Conservation (phyloP, 2,113 vertebrate genomes). For the Microtus pennsylvanicus region DNA sequence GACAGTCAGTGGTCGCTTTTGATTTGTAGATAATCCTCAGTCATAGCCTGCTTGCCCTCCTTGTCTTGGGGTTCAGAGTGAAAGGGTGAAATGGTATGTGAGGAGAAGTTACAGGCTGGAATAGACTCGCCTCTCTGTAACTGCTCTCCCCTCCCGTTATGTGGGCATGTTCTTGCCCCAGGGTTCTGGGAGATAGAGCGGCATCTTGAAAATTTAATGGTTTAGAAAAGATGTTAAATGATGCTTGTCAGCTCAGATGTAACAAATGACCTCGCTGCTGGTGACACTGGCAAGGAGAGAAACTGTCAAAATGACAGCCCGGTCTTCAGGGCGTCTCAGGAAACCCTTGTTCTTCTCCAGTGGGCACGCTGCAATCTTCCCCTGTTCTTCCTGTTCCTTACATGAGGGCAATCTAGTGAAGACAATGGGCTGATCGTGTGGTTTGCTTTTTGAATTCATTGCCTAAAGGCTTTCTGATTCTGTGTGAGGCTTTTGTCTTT, state of each 20-base stretch:
- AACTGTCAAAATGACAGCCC: background rate
- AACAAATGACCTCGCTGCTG: background rate
- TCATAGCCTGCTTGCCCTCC: background rate
- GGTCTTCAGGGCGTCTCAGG: background rate
- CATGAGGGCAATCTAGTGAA: background rate
- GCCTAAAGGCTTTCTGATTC: background rate
- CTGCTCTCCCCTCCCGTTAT: background rate
- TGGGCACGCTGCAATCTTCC: background rate
- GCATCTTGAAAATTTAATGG: background rate
- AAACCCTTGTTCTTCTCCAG: background rate
- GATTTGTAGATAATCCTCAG: background rate
- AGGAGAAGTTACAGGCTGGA: background rate
- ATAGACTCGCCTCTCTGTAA: background rate
- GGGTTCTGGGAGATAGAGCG: background rate
- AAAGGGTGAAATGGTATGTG: background rate
- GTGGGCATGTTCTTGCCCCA: background rate
- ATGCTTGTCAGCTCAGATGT: background rate
- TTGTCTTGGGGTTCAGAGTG: background rate
- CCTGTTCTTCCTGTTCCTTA: too few relatives aligned
- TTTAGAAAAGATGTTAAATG: conserved; percentile 5
- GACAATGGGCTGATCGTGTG: background rate
- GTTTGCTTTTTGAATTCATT: conserved; percentile 27
- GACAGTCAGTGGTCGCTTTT: background rate
- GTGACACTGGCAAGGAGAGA: background rate
- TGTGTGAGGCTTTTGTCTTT: conserved; percentile 4